Evolutionary conservation across 2,113 vertebrate genomes (phyloP).

Genomic region (Balaeniceps rex): DNA sequence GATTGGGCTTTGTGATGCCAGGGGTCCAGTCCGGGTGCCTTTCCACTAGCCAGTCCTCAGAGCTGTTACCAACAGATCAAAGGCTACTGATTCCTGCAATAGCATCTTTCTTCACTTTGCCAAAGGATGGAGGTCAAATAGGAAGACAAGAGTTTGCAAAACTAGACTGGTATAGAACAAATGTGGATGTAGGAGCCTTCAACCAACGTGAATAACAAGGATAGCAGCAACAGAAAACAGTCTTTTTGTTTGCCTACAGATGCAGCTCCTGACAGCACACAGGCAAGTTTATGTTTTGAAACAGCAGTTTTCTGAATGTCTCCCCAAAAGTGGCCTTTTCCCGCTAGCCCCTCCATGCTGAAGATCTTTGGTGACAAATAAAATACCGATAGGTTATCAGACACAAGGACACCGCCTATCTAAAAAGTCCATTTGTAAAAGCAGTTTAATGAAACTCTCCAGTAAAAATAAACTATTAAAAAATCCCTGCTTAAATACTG

Average conservation of each 20-base stretch:
- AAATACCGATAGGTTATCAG: neutral
- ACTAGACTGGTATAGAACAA: neutral
- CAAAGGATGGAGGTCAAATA: neutral
- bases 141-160: neutral
- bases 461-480: neutral
- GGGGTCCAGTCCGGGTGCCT: neutral
- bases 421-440: neutral
- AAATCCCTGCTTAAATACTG: neutral
- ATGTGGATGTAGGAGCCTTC: neutral
- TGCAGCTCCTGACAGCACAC: neutral
- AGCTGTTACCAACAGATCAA: neutral
- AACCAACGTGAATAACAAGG: neutral
- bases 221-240: neutral
- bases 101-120: neutral
- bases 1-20: neutral
- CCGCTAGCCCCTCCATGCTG: neutral
- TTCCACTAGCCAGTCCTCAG: neutral
- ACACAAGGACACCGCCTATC: rapidly evolving
- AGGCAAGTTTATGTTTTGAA: neutral
- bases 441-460: neutral
- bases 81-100: neutral
- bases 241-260: neutral
- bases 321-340: neutral
- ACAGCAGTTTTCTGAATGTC: neutral
- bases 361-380: neutral